phyloP scores from a whole-genome alignment of 2,113 vertebrate species.

The Zosterops pallidus region DNA sequence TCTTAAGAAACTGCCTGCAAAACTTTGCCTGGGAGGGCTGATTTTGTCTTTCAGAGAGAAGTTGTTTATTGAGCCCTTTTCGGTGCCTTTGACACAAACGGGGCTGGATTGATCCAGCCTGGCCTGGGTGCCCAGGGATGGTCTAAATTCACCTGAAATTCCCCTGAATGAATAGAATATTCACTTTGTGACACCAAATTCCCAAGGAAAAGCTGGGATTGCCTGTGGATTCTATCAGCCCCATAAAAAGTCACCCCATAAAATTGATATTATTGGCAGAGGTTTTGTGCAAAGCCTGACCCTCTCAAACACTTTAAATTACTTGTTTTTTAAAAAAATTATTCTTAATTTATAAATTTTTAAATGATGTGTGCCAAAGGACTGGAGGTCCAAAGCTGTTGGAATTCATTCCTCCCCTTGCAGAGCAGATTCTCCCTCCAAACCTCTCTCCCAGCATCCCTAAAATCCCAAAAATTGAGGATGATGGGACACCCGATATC shows the following conservation, averaged over 20 bases:
- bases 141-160: neutral
- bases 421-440: neutral
- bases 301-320: neutral
- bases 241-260: neutral
- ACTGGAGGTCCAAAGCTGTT: neutral
- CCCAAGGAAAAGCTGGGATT: neutral
- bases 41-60: neutral
- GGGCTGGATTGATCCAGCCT: neutral
- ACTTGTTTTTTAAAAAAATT: neutral
- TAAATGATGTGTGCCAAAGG: neutral
- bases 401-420: neutral
- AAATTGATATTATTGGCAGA: neutral
- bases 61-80: neutral
- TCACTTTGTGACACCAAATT: neutral
- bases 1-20: neutral
- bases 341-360: neutral
- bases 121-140: neutral
- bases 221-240: neutral
- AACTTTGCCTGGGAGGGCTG: neutral
- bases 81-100: neutral
- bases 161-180: neutral
- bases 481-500: rapidly evolving
- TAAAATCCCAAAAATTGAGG: neutral
- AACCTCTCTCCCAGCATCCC: neutral
- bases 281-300: neutral